These are phyloP conservation scores for Bungarus multicinctus DNA, from an alignment of 2,113 vertebrate species.

Conservation along the genomic window DNA sequence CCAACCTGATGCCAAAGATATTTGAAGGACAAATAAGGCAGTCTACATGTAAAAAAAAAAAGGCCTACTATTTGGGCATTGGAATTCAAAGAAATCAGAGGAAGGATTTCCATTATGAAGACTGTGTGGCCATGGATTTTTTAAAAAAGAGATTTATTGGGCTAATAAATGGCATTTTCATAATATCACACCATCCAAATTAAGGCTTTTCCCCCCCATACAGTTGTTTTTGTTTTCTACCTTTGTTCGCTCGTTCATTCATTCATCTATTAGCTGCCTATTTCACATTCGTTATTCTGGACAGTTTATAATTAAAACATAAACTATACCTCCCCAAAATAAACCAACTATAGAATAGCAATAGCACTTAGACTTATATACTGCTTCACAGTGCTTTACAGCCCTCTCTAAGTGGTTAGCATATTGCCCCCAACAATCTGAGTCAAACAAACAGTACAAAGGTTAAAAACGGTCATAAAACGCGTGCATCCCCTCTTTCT, in stretches of 20 bases:
- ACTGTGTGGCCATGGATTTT: neutral
- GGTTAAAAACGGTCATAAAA: neutral
- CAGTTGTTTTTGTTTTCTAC: neutral
- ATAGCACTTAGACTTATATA: too few relatives aligned
- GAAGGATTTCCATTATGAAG: neutral
- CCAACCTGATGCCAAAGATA: neutral
- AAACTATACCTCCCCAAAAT: neutral
- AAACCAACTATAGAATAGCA: neutral
- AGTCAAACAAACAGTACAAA: neutral
- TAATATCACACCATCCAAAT: neutral
- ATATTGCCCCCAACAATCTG: too few relatives aligned
- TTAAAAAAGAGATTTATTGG: neutral
- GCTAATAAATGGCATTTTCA: neutral
- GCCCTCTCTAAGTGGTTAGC: too few relatives aligned
- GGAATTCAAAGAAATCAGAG: neutral
- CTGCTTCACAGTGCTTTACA: too few relatives aligned
- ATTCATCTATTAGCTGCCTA: neutral
- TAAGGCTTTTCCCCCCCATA: neutral
- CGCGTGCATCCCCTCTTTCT: neutral
- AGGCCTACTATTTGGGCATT: neutral
- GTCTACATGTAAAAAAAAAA: neutral
- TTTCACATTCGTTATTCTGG: neutral
- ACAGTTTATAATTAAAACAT: neutral
- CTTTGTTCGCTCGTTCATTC: neutral
- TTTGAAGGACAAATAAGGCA: neutral